Conservation (phyloP, 53 echinoderm and acorn worm genomes). For the Glandiceps talaboti region DNA sequence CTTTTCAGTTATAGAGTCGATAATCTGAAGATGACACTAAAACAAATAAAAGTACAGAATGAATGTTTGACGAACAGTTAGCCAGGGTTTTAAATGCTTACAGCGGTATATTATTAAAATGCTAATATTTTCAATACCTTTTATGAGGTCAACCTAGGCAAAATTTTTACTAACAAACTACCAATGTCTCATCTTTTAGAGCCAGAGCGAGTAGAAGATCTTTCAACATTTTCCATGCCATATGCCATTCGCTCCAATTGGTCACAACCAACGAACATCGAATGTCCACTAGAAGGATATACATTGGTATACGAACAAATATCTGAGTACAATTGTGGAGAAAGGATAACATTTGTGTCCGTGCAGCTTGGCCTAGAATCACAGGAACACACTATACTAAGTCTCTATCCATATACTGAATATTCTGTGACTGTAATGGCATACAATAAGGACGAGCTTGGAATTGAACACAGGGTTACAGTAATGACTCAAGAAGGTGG, state of each 20-base stretch:
- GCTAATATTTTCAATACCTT: no score
- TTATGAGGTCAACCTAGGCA: no score
- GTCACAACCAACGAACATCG: neutral
- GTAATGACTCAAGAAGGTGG: neutral
- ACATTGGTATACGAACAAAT: neutral
- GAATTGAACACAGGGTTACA: neutral
- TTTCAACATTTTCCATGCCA: neutral
- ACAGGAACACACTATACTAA: neutral
- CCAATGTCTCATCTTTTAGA: neutral
- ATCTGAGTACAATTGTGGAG: neutral
- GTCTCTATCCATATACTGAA: neutral
- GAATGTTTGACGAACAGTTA: no score
- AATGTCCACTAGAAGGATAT: neutral
- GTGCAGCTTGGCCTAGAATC: neutral
- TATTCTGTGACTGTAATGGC: neutral
- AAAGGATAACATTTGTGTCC: neutral
- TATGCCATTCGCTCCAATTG: neutral
- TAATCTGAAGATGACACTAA: no score
- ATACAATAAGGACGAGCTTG: neutral
- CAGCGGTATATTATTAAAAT: no score
- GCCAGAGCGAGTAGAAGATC: neutral
- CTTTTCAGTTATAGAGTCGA: no score
- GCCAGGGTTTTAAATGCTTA: no score
- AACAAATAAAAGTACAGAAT: no score
- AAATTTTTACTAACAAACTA: no score